phyloP scores from a whole-genome alignment of 2,113 vertebrate species.

The Zosterops lateralis region DNA sequence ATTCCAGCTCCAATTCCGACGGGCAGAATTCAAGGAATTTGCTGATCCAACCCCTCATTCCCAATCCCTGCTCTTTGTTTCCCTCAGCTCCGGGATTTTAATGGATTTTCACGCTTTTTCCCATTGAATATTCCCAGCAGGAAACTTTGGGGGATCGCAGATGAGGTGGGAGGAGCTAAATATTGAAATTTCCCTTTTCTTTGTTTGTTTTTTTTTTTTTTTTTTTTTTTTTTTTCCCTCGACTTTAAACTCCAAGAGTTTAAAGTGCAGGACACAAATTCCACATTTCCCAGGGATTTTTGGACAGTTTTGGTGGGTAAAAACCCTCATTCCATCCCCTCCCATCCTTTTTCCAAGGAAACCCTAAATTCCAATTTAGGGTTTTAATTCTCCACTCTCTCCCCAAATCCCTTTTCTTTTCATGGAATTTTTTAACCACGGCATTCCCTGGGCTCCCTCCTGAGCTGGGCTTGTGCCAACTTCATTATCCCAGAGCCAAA shows the following conservation, averaged over 20 bases:
- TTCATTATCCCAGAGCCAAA: slow-evolving; percentile 14
- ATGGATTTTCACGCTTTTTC: not conserved
- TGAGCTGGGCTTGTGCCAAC: not conserved
- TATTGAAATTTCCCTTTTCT: not conserved
- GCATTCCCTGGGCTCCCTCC: not conserved
- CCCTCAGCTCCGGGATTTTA: not conserved
- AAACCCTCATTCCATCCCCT: not conserved
- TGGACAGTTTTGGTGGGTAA: not conserved
- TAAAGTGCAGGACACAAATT: not conserved
- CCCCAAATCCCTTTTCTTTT: not conserved
- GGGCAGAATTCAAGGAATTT: rapidly evolving
- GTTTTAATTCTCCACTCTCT: not conserved
- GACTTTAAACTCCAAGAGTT: not conserved
- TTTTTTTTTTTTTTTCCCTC: not conserved
- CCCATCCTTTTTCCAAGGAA: not conserved
- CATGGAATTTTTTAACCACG: not conserved
- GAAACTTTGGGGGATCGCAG: not conserved
- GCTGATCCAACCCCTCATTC: not conserved
- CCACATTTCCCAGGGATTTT: not conserved
- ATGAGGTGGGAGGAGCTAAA: not conserved
- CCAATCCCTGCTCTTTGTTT: not conserved
- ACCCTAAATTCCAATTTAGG: not conserved
- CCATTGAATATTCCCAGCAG: not conserved
- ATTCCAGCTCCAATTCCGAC: not conserved
- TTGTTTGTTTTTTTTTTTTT: not conserved